Percentiles rank a stretch among this genome's conserved stretches.
Conservation (phyloP, 92 coral and sea anemone species). For the Nematostella vectensis region DNA sequence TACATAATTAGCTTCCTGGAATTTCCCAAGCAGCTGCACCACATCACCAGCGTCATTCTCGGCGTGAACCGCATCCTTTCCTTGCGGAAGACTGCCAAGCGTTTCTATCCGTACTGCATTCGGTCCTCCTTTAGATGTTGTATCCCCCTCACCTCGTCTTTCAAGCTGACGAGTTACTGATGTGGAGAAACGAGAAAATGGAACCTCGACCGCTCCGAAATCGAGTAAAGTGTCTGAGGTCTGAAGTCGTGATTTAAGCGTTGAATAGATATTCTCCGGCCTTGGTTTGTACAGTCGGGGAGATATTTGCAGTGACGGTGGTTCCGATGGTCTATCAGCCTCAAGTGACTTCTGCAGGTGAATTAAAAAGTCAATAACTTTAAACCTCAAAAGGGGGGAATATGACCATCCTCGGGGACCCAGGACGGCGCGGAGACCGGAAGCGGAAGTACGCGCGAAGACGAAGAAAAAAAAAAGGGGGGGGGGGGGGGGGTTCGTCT, state of each 20-base stretch:
- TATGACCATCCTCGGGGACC: too few species aligned
- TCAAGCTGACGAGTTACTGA: constrained; percentile 18
- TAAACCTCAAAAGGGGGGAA: too few species aligned
- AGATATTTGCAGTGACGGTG: constrained; percentile 16
- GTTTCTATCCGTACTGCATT: constrained; percentile 10
- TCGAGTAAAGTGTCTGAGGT: constrained; percentile 54
- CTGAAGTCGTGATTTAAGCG: constrained; percentile 56
- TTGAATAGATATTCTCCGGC: constrained; percentile 48
- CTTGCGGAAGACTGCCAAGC: constrained; percentile 14
- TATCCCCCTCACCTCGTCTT: not conserved
- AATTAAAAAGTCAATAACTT: too few species aligned
- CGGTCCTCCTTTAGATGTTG: not conserved
- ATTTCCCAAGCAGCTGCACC: constrained; percentile 37
- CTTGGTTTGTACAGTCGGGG: constrained; percentile 38
- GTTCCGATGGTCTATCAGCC: not conserved
- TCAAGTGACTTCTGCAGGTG: not conserved
- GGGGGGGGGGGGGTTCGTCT: too few species aligned
- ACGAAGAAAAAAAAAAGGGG: too few species aligned
- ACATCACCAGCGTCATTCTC: constrained; percentile 14
- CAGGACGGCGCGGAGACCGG: too few species aligned
- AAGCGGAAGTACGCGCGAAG: too few species aligned
- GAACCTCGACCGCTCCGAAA: constrained; percentile 57
- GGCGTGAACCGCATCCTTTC: constrained; percentile 5
- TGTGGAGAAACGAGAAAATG: constrained; percentile 15
- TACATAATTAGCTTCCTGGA: constrained; percentile 60